phyloP scores from a whole-genome alignment of 2,797 vertebrate genomes.

The Alauda arvensis region DNA sequence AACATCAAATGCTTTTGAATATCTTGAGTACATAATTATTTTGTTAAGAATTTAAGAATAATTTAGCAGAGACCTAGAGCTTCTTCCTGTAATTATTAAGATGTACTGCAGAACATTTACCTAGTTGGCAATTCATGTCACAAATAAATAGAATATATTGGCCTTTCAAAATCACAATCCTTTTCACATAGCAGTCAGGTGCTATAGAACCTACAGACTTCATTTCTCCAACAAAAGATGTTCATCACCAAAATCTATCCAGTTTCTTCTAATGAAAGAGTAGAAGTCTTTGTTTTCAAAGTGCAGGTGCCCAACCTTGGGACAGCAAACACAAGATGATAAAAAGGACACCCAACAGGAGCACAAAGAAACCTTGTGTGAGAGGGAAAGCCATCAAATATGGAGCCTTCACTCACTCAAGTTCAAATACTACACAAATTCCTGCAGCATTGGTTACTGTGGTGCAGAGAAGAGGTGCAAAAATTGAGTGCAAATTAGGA shows the following conservation, averaged over 20 bases:
- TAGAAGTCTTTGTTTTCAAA: not conserved
- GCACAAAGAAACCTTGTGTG: not conserved
- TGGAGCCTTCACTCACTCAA: not conserved
- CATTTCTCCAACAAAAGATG: not conserved
- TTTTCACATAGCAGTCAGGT: not conserved
- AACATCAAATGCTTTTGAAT: not conserved
- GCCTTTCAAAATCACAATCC: not conserved
- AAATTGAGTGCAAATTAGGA: not conserved
- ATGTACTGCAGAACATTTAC: not conserved
- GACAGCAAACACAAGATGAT: not conserved
- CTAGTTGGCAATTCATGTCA: not conserved
- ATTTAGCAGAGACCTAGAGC: not conserved
- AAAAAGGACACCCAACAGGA: not conserved
- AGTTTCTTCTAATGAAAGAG: not conserved
- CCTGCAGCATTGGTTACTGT: not conserved
- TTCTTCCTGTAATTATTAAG: not conserved
- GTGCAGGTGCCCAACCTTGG: fast-evolving
- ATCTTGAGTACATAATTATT: not conserved
- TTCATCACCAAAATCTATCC: not conserved
- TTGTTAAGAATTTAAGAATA: not conserved
- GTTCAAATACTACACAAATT: not conserved
- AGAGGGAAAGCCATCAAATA: not conserved
- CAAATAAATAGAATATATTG: not conserved
- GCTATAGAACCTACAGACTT: not conserved
- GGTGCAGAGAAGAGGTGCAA: not conserved